These are phyloP conservation scores for Albula glossodonta DNA, from an alignment of 2,113 vertebrate genomes.

Conservation along the genomic window DNA sequence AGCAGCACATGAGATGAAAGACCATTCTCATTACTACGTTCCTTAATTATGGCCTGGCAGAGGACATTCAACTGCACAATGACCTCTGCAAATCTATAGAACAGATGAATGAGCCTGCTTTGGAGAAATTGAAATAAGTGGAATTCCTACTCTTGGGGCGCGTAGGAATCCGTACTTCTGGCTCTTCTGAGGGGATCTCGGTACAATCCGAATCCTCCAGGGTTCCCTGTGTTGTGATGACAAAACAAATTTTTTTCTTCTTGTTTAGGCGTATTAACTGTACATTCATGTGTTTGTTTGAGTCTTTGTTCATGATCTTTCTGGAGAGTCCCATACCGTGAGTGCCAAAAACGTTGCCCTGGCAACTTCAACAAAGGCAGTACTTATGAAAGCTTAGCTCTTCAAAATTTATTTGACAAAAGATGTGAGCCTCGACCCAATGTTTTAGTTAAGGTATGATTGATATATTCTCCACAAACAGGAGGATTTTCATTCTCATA, in stretches of 20 bases:
- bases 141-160: slow-evolving; percentile 59
- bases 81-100: neutral
- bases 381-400: neutral
- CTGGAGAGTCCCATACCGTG: neutral
- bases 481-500: neutral
- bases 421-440: neutral
- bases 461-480: neutral
- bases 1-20: slow-evolving; percentile 14
- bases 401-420: neutral
- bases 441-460: neutral
- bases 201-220: slow-evolving; percentile 80
- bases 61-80: neutral
- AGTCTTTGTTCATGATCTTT: neutral
- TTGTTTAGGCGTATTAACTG: neutral
- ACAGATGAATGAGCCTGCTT: neutral
- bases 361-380: neutral
- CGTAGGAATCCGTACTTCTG: slow-evolving; percentile 56
- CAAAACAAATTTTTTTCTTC: neutral
- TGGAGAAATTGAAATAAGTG: neutral
- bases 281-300: neutral
- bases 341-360: neutral
- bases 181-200: slow-evolving; percentile 67
- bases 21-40: neutral
- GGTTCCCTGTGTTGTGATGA: slow-evolving; percentile 68
- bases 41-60: neutral